These are phyloP conservation scores for Alaudala cheleensis DNA, from an alignment of 2,113 vertebrate genomes.

Conservation along the genomic window DNA sequence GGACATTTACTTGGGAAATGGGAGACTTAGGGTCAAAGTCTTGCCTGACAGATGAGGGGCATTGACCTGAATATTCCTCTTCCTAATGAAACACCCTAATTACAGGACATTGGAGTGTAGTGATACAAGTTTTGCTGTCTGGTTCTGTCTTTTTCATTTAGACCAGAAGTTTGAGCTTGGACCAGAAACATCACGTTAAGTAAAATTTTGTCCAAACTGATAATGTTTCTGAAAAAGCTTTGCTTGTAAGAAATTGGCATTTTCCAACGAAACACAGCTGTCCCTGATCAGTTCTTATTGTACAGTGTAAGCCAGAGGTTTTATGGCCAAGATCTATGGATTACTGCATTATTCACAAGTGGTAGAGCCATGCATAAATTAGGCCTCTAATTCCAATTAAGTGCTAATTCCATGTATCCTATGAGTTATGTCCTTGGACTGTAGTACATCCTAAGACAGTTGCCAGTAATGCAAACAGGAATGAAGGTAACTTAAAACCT, in stretches of 20 bases:
- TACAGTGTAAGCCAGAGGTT: neutral
- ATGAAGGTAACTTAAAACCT: neutral
- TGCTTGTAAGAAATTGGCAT: slow-evolving; percentile 13
- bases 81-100: slow-evolving; percentile 57
- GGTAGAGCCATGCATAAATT: slow-evolving; percentile 43
- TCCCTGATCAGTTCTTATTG: neutral
- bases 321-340: slow-evolving; percentile 45
- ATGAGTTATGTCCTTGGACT: slow-evolving; percentile 16
- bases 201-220: slow-evolving; percentile 38
- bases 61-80: slow-evolving; percentile 64
- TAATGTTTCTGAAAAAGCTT: slow-evolving; percentile 26
- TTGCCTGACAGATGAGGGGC: slow-evolving; percentile 62
- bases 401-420: slow-evolving; percentile 15
- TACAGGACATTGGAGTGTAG: slow-evolving; percentile 7
- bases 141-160: neutral
- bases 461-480: neutral
- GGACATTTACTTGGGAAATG: slow-evolving; percentile 68
- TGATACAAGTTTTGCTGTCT: neutral
- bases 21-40: slow-evolving; percentile 58
- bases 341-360: slow-evolving; percentile 44
- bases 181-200: neutral
- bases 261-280: slow-evolving; percentile 38
- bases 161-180: slow-evolving; percentile 18
- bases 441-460: neutral
- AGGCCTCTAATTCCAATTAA: slow-evolving; percentile 43